phyloP scores from a whole-genome alignment of 2,888 invertebrate species.

The Troilus luridus region DNA sequence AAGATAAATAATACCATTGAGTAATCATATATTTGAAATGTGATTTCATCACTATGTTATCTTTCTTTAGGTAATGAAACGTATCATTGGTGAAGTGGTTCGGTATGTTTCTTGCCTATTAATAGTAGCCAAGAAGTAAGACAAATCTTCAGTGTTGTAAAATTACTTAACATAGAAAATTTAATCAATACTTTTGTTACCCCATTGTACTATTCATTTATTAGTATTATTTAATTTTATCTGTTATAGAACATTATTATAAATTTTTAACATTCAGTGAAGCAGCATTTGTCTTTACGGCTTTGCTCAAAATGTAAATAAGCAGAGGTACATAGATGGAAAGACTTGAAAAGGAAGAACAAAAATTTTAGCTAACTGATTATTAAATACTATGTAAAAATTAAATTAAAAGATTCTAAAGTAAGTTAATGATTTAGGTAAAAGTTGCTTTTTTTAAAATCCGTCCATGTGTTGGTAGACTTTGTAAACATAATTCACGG shows the following conservation, averaged over 20 bases:
- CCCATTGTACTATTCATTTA: background rate
- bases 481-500: constrained; percentile 50
- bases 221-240: background rate
- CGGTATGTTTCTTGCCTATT: background rate
- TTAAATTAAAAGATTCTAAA: constrained; percentile 37
- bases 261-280: constrained; percentile 47
- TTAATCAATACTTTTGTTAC: background rate
- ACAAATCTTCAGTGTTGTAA: background rate
- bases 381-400: constrained; percentile 43
- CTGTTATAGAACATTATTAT: background rate
- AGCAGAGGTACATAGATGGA: constrained; percentile 8
- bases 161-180: background rate
- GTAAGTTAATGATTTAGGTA: constrained; percentile 33
- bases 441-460: constrained; percentile 43
- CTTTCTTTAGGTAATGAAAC: background rate
- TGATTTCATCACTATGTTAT: constrained; percentile 26
- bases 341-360: constrained; percentile 39
- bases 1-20: constrained; percentile 1
- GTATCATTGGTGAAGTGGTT: background rate
- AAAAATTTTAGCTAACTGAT: background rate
- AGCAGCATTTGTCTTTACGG: constrained; percentile 59
- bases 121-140: background rate
- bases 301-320: constrained; percentile 59
- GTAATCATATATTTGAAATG: background rate
- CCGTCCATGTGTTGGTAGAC: constrained; percentile 59